Evolutionary conservation across 1,140 invertebrate genomes (phyloP), one percentile per base, ranked within the genome.

Genomic region (Cylas formicarius): DNA sequence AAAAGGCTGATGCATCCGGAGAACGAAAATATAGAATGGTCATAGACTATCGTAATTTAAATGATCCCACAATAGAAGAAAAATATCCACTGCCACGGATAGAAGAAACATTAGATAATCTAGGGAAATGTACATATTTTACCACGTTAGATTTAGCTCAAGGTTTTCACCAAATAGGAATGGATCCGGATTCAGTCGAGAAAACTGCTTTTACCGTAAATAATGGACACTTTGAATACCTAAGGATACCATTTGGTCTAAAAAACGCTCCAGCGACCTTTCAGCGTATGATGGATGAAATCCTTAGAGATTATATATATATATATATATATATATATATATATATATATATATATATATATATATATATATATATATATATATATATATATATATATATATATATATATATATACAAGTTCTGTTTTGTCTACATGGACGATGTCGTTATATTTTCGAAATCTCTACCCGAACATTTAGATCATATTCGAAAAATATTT

Each of bases 31-130:
- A 46, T 48, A 44, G 67, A 29, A 24, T 71, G 5, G 61, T 67
- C 10, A 52, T 68, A 7, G 68, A 69, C 48, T 71, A 63, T 46
- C 27, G 67, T 32, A 63, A 64, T 46, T 28, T 70, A 26, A 71
- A 71, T 51, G 56, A 65, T 28, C 56, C 56, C 24, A 67, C 63
- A 9, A 52, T 67, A 17, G 56, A 55, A 5, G 72, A 77, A 52
- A 56, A 47, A 24, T 78, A 68, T 54, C 75, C 76, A 1, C 41
- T 78, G 2, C 74, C 74, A 8, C 48, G 67, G 9, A 74, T 77
- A 9, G 58, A 63, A 3, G 69, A 74, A 11, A 67, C 66, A 16
- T 38, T 69, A 35, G 66, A 75, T 48, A 58, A 63, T 21, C 36
- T 77, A n/a, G 63, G 63, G 3, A 64, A 64, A 11, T 56, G 60